phyloP scores from a whole-genome alignment of 1,140 invertebrate species.

The Meloidogyne exigua region DNA sequence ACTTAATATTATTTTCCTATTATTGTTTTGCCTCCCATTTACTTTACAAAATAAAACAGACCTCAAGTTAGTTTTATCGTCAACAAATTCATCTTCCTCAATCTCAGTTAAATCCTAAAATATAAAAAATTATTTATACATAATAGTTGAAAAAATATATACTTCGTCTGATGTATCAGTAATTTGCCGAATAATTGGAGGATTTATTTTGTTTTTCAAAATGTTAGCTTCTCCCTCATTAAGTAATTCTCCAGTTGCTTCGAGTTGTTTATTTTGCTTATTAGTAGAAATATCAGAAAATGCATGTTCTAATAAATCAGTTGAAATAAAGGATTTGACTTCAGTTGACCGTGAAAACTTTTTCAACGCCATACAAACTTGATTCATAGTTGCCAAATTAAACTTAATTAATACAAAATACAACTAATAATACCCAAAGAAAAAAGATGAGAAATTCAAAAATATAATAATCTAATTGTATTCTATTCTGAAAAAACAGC shows the following conservation, averaged over 20 bases:
- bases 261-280: background rate
- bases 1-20: too few relatives aligned
- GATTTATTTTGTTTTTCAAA: background rate
- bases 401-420: background rate
- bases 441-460: too few relatives aligned
- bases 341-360: background rate
- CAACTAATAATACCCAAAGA: too few relatives aligned
- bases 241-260: background rate
- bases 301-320: background rate
- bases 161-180: background rate
- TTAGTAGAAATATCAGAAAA: background rate
- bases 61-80: conserved; percentile 7
- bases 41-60: conserved; percentile 3
- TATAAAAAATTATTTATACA: background rate
- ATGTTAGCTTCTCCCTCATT: background rate
- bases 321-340: background rate
- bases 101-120: conserved; percentile 13
- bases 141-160: background rate
- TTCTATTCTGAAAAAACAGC: too few relatives aligned
- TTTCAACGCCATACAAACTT: background rate
- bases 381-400: background rate
- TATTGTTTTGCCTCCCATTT: too few relatives aligned
- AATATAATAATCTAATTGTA: too few relatives aligned
- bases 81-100: conserved; percentile 13
- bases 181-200: background rate